Evolutionary conservation across 2,113 vertebrate species (phyloP), one percentile per base, ranked within the genome.

Genomic region (Nansenia antarctica): DNA sequence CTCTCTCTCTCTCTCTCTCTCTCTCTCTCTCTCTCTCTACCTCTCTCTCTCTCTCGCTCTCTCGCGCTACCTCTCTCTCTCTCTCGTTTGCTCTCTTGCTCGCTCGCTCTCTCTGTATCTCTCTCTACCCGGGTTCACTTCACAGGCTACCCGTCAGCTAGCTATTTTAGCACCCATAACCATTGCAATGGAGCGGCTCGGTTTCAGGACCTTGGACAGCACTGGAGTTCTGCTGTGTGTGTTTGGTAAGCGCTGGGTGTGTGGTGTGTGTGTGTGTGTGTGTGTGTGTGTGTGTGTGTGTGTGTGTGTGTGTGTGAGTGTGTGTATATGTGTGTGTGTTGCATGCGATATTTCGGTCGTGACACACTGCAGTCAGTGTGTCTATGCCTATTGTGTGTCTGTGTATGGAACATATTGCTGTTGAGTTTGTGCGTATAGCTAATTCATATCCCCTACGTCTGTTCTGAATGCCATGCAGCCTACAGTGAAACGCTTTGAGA

Each of bases 121-220:
- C 35, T 73, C 62, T 74, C 70, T 68, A 45, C 54, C 76, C 57
- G 76, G 83, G 70, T 55, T 80, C 78, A 72, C 32, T 54, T 52
- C 67, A 68, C 77, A 67, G 63, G 71, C 73, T 78, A 73, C 57
- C 77, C 72, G 62, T 67, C 65, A 66, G 18, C 65, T 39, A 60
- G 64, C 67, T 60, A 70, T 53, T 66, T 30, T 73, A 59, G 77
- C 59, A 15, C 60, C 60, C 32, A 42, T 71, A 87, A 79, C 65
- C 84, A 35, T 14, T 53, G 80, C 47, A 30, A 92, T 91, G 91
- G 85, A 87, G 74, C 75, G 71, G 74, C 70, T 66, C 47, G 70
- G 82, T 34, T 88, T 89, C 87, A 90, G 89, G 62, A 91, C 88
- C 91, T 75, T 82, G 88, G 90, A 91, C 73, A 90, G 88, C 83